Conservation (phyloP, 2,113 vertebrate species). For the Antechinus flavipes region DNA sequence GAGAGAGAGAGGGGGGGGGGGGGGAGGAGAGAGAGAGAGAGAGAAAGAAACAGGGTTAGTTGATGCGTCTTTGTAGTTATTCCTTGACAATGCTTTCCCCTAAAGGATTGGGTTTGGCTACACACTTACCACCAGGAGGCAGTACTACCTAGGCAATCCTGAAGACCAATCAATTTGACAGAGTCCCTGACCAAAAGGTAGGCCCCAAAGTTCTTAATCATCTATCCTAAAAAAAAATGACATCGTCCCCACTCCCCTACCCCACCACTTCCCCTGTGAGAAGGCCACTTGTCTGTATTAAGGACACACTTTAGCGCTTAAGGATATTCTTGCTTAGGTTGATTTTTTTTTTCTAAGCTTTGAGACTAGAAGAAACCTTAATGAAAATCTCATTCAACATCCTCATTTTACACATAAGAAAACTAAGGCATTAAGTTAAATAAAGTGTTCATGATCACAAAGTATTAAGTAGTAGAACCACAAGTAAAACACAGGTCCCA, state of each 20-base stretch:
- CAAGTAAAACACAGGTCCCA: neutral
- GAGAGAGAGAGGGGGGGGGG: neutral
- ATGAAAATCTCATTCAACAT: neutral
- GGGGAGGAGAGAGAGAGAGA: too few species aligned
- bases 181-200: neutral
- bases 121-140: constrained; percentile 78
- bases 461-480: neutral
- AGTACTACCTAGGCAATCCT: constrained; percentile 55
- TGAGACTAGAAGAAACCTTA: neutral
- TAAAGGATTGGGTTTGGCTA: neutral
- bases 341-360: neutral
- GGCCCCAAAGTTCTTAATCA: neutral
- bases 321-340: neutral
- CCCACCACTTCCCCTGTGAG: neutral
- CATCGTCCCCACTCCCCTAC: neutral
- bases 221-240: neutral
- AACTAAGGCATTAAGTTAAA: neutral
- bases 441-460: neutral
- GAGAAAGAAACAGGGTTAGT: neutral
- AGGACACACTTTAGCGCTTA: fast-evolving
- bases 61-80: neutral
- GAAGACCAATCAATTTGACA: neutral
- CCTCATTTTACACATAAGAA: neutral
- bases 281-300: neutral
- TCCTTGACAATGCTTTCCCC: neutral